These are phyloP conservation scores for Tolmerus cingulatus DNA, from an alignment of 2,888 invertebrate genomes.

Conservation along the genomic window DNA sequence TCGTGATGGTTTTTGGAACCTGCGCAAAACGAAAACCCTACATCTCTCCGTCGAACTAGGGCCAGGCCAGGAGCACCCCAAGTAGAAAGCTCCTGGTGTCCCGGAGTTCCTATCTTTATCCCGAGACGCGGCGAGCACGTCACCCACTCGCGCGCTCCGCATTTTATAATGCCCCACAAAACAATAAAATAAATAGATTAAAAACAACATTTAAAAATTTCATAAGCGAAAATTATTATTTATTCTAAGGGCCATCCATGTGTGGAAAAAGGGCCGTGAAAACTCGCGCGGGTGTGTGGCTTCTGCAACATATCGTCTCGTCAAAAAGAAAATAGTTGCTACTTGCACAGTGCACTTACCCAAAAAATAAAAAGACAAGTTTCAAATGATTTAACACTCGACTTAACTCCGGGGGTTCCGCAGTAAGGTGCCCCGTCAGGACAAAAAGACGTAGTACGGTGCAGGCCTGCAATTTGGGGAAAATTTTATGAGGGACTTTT, in stretches of 20 bases:
- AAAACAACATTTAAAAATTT: neutral
- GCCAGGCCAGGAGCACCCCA: neutral
- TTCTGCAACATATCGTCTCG: neutral
- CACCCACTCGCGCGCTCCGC: neutral
- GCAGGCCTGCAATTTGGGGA: neutral
- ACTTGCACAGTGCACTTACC: neutral
- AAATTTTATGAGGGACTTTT: slow-evolving; percentile 1
- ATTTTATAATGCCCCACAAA: neutral
- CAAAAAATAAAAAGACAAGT: neutral
- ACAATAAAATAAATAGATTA: neutral
- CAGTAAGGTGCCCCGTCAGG: neutral
- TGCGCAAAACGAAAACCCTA: neutral
- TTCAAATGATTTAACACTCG: slow-evolving; percentile 13
- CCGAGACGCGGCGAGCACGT: neutral
- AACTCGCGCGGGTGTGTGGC: neutral
- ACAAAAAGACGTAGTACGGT: neutral
- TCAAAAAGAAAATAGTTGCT: neutral
- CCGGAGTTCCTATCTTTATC: neutral
- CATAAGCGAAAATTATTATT: neutral
- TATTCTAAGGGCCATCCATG: too few species aligned
- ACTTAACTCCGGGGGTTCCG: neutral
- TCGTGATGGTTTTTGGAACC: neutral
- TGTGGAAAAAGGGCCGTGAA: neutral
- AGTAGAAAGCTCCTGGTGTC: neutral
- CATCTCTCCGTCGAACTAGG: neutral